These are phyloP conservation scores for Etheostoma cragini DNA, from an alignment of 2,113 vertebrate species.

Conservation along the genomic window DNA sequence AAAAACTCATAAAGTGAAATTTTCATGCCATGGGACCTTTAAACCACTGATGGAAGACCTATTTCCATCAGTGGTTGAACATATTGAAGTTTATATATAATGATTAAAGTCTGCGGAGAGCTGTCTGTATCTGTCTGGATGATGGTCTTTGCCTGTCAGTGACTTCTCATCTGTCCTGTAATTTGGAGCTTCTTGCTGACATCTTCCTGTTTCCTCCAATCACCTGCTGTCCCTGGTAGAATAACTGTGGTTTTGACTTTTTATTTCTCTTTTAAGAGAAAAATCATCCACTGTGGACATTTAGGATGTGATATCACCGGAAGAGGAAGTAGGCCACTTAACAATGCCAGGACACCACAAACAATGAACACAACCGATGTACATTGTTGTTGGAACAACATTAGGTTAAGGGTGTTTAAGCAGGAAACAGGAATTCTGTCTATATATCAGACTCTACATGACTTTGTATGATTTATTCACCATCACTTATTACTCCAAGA, in stretches of 20 bases:
- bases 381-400: neutral
- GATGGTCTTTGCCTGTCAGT: constrained; percentile 8
- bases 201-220: constrained; percentile 14
- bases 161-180: constrained; percentile 36
- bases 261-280: constrained; percentile 1
- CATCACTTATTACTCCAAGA: neutral
- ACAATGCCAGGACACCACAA: neutral
- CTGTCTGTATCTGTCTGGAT: constrained; percentile 1
- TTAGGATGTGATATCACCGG: neutral
- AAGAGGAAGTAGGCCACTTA: neutral
- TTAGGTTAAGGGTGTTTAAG: neutral
- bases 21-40: no score
- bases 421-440: neutral
- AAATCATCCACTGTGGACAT: constrained; percentile 12
- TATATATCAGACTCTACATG: neutral
- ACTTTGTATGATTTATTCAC: constrained; percentile 20
- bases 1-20: no score
- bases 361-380: neutral
- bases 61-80: neutral
- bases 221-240: constrained; percentile 23
- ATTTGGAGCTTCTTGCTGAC: constrained; percentile 24
- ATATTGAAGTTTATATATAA: constrained; percentile 5
- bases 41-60: neutral
- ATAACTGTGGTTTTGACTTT: constrained; percentile 32
- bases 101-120: constrained; percentile 23